phyloP scores from a whole-genome alignment of 2,113 vertebrate genomes.

The Mormoops blainvillei region DNA sequence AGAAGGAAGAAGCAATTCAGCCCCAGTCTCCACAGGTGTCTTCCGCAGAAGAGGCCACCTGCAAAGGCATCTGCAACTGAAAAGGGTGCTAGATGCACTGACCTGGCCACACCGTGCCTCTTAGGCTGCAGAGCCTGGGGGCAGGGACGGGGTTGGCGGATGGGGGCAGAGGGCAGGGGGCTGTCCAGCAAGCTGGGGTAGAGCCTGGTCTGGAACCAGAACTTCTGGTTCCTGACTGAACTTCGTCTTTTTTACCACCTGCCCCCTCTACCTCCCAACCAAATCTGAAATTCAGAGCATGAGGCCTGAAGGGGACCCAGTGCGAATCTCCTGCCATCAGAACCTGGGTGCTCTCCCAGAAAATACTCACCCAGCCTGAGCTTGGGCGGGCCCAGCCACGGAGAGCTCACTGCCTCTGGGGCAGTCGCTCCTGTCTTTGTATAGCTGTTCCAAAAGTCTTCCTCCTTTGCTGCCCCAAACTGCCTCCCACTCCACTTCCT shows the following conservation, averaged over 20 bases:
- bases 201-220: not conserved
- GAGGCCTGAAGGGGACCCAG: not conserved
- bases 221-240: not conserved
- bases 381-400: not conserved
- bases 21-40: not conserved
- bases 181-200: not conserved
- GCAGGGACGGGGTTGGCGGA: no score
- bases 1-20: not conserved
- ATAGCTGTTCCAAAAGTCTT: not conserved
- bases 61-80: not conserved
- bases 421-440: not conserved
- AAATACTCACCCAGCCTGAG: not conserved
- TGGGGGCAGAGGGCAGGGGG: fast-evolving
- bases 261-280: not conserved
- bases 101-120: no score
- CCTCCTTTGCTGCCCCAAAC: not conserved
- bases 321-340: not conserved
- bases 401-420: not conserved
- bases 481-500: not conserved
- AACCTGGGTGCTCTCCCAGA: not conserved
- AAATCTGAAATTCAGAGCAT: not conserved
- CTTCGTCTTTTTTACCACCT: not conserved
- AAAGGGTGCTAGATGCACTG: not conserved
- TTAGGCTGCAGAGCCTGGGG: not conserved
- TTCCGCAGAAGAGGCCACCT: not conserved